Evolutionary conservation across 2,888 invertebrate species (phyloP).

Genomic region (Drosophila ezoana): DNA sequence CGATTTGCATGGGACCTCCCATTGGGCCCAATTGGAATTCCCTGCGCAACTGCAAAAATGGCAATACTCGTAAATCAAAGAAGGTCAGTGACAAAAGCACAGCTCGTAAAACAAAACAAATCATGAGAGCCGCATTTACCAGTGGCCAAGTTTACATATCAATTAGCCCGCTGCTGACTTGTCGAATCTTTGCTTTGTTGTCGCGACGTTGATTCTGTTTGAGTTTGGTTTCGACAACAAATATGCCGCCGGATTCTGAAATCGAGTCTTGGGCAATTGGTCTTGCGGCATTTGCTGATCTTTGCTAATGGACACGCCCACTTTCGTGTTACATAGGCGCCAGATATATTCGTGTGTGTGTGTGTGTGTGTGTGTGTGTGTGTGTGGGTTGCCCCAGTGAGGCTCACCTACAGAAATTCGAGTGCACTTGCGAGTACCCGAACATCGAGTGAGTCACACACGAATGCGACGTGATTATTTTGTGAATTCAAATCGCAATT

Average conservation of each 20-base stretch:
- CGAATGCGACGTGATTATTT: slow-evolving; percentile 37
- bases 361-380: no score
- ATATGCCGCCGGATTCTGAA: slow-evolving; percentile 16
- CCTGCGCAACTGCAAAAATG: slow-evolving; percentile 26
- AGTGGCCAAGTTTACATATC: slow-evolving; percentile 63
- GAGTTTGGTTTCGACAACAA: slow-evolving; percentile 32
- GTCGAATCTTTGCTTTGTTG: slow-evolving; percentile 4
- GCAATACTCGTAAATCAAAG: slow-evolving; percentile 37
- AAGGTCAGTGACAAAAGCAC: slow-evolving; percentile 49
- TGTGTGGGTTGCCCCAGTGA: not conserved
- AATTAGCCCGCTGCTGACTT: slow-evolving; percentile 52
- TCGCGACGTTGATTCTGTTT: slow-evolving; percentile 24
- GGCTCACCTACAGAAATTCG: not conserved
- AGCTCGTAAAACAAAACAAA: slow-evolving; percentile 21
- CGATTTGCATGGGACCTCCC: slow-evolving; percentile 36
- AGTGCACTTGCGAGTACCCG: slow-evolving; percentile 4
- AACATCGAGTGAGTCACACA: slow-evolving; percentile 28
- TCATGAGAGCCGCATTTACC: slow-evolving; percentile 28
- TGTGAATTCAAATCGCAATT: slow-evolving; percentile 31
- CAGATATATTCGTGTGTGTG: not conserved
- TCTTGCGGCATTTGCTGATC: slow-evolving; percentile 8
- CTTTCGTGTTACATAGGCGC: slow-evolving; percentile 7
- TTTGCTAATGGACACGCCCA: slow-evolving; percentile 7
- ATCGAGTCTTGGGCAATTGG: slow-evolving; percentile 16
- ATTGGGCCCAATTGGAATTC: slow-evolving; percentile 51